phyloP scores from a whole-genome alignment of 2,113 vertebrate genomes.

The Varanus salvator region DNA sequence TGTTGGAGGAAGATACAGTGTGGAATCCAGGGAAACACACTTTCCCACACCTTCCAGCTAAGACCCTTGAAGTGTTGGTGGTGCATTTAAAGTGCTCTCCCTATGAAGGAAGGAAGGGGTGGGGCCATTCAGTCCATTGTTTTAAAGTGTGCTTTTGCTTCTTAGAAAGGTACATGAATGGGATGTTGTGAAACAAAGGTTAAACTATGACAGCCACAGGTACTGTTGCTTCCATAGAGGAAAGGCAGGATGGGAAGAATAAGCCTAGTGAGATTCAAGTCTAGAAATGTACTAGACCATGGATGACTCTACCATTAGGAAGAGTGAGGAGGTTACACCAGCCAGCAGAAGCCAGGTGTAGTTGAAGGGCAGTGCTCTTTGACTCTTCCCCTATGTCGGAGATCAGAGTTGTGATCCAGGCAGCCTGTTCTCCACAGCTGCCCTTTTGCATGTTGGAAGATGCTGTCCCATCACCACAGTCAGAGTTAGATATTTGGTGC shows the following conservation, averaged over 20 bases:
- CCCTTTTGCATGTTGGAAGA: too few relatives aligned
- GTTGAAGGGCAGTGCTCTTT: too few relatives aligned
- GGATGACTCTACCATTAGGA: too few relatives aligned
- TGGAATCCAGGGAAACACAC: not conserved
- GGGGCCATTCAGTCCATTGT: not conserved
- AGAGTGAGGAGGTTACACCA: too few relatives aligned
- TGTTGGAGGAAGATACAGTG: not conserved
- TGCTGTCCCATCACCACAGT: too few relatives aligned
- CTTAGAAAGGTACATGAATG: not conserved
- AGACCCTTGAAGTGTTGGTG: not conserved
- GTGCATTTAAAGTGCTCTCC: not conserved
- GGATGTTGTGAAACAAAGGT: not conserved
- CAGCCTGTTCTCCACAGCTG: too few relatives aligned
- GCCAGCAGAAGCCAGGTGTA: too few relatives aligned
- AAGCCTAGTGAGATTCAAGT: not conserved
- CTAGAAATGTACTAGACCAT: not conserved
- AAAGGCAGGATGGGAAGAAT: not conserved
- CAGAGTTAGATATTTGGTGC: too few relatives aligned
- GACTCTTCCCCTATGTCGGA: too few relatives aligned
- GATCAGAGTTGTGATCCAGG: too few relatives aligned
- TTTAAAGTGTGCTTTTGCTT: not conserved
- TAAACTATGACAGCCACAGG: not conserved
- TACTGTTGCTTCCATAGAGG: not conserved
- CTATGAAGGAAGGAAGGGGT: not conserved
- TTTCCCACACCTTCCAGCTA: not conserved